phyloP scores from a whole-genome alignment of 2,888 invertebrate species.

The Drosophila demipolita region DNA sequence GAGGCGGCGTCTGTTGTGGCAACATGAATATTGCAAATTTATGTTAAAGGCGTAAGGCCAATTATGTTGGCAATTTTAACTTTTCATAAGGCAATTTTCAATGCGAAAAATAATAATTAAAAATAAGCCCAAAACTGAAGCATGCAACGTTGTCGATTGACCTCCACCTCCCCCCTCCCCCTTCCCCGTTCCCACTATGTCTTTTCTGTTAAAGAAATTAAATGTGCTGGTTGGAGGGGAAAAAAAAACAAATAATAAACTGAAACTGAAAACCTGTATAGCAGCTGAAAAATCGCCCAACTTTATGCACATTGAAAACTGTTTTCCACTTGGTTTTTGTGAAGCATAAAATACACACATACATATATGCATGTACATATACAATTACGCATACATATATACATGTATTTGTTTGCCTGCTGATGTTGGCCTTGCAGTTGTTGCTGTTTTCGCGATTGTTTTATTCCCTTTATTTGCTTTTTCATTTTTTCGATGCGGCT shows the following conservation, averaged over 20 bases:
- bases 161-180: background rate
- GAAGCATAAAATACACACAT: constrained; percentile 11
- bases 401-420: constrained; percentile 23
- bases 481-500: constrained; percentile 29
- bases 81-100: constrained; percentile 77
- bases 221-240: constrained; percentile 39
- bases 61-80: constrained; percentile 54
- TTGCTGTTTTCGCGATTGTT: constrained; percentile 38
- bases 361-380: too few relatives aligned
- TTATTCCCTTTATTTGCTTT: constrained; percentile 6
- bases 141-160: constrained; percentile 29
- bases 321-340: constrained; percentile 12
- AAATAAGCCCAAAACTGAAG: constrained; percentile 61
- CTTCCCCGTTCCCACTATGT: background rate
- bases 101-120: constrained; percentile 78
- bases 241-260: constrained; percentile 17
- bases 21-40: constrained; percentile 70
- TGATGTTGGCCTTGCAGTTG: constrained; percentile 34
- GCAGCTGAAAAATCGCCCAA: constrained; percentile 45
- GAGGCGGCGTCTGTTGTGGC: constrained; percentile 20
- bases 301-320: constrained; percentile 55
- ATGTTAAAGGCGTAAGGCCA: constrained; percentile 70
- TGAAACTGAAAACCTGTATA: background rate
- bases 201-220: constrained; percentile 36
- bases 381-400: too few relatives aligned